A percentile compares a stretch with the other conserved stretches of the same genome.
These are phyloP conservation scores for Distichodus sexfasciatus DNA, from an alignment of 2,797 vertebrate genomes.

Conservation along the genomic window DNA sequence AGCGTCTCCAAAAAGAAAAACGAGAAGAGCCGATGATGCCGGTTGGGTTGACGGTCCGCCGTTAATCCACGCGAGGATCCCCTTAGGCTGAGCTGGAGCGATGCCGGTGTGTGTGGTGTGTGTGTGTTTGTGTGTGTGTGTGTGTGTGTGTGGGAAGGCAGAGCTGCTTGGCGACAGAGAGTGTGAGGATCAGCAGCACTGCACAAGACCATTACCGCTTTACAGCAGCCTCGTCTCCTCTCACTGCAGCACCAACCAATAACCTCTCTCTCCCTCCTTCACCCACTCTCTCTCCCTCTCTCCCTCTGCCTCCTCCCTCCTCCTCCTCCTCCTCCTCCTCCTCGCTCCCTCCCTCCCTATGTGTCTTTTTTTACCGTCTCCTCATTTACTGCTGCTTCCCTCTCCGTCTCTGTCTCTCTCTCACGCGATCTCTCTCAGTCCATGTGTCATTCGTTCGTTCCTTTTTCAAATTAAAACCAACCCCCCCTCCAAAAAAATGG, in stretches of 20 bases:
- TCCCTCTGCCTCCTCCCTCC: conserved; percentile 23
- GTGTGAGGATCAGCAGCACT: conserved; percentile 44
- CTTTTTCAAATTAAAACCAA: too few relatives aligned
- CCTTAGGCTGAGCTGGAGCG: conserved; percentile 26
- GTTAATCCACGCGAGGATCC: conserved; percentile 34
- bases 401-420: conserved; percentile 16
- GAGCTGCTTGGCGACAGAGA: conserved; percentile 28
- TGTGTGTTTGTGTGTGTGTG: conserved; percentile 21
- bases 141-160: conserved; percentile 27
- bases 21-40: not conserved
- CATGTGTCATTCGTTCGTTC: too few relatives aligned
- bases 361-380: conserved; percentile 24
- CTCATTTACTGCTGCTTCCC: conserved; percentile 19
- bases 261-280: conserved; percentile 32
- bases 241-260: conserved; percentile 46
- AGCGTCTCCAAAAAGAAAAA: conserved; percentile 26
- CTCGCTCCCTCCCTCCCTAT: conserved; percentile 28
- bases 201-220: conserved; percentile 47
- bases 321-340: conserved; percentile 16
- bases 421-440: too few relatives aligned
- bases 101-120: conserved; percentile 14
- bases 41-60: conserved; percentile 25
- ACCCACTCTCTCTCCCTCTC: conserved; percentile 18
- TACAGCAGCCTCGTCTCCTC: conserved; percentile 42
- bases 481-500: too few relatives aligned